A percentile compares a stretch with the other conserved stretches of the same genome.
These are phyloP conservation scores for Lucinisca nassula DNA, from an alignment of 2,888 invertebrate species.

Conservation along the genomic window DNA sequence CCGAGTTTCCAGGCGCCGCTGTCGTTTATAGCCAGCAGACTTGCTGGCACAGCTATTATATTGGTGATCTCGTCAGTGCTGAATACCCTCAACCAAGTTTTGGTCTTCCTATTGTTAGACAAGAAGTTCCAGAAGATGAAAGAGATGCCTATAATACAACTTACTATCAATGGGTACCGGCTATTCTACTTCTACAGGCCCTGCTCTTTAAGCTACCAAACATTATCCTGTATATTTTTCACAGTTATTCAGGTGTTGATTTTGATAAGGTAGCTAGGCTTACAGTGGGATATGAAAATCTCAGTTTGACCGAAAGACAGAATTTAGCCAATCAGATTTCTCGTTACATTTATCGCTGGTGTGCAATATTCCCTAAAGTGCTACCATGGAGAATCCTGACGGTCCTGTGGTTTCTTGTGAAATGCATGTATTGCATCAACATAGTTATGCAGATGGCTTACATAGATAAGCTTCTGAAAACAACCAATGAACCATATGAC, in stretches of 20 bases:
- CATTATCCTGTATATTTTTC: constrained; percentile 58
- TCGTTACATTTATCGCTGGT: constrained; percentile 61
- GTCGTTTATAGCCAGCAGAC: neutral
- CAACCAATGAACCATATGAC: constrained; percentile 39
- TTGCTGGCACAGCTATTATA: constrained; percentile 59
- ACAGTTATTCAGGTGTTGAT: constrained; percentile 52
- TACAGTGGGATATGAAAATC: constrained; percentile 46
- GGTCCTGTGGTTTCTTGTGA: constrained; percentile 52
- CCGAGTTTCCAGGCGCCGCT: constrained; percentile 19
- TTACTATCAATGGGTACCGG: constrained; percentile 62
- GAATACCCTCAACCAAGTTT: too few species aligned
- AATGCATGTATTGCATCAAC: constrained; percentile 59
- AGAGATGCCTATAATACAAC: neutral
- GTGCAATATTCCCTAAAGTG: constrained; percentile 18
- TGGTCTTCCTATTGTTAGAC: neutral
- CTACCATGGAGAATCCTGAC: constrained; percentile 62
- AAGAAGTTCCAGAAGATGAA: neutral
- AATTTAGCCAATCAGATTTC: constrained; percentile 48
- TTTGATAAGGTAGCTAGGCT: constrained; percentile 57
- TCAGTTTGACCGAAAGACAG: constrained; percentile 50
- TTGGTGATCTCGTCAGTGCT: too few species aligned
- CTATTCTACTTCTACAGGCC: constrained; percentile 57
- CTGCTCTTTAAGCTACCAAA: constrained; percentile 64
- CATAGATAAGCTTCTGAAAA: constrained; percentile 37
- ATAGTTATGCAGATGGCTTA: constrained; percentile 43